Conservation (phyloP, 1,140 invertebrate genomes). For the Aphidius ervi region DNA sequence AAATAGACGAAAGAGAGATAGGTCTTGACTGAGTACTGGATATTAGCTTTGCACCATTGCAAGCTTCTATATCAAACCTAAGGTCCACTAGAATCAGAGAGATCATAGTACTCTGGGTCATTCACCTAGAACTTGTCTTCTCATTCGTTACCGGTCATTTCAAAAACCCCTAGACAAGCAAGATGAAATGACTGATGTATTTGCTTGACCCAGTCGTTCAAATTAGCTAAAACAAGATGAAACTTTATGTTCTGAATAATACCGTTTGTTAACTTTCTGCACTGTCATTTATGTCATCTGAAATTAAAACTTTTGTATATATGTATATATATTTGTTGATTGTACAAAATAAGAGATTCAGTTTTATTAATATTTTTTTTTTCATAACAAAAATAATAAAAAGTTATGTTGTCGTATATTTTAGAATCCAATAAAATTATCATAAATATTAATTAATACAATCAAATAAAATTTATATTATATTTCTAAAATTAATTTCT, state of each 20-base stretch:
- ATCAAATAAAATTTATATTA: no score
- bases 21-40: conserved; percentile 13
- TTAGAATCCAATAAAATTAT: no score
- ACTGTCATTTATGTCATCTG: no score
- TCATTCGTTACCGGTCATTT: conserved; percentile 21
- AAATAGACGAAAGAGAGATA: conserved; percentile 21
- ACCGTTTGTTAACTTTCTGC: no score
- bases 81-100: conserved; percentile 19
- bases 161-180: background rate
- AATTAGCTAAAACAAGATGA: no score
- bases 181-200: conserved; percentile 1
- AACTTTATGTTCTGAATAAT: no score
- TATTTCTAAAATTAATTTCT: no score
- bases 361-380: background rate
- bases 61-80: conserved; percentile 17
- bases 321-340: background rate
- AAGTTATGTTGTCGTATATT: no score
- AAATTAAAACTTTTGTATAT: no score
- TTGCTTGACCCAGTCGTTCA: no score
- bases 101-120: conserved; percentile 3
- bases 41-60: conserved; percentile 30
- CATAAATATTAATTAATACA: no score
- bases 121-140: conserved; percentile 5
- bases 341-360: background rate
- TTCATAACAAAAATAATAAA: no score